Percentiles rank a stretch among this genome's conserved stretches.
These are phyloP conservation scores for Morinoia aosen DNA, from an alignment of 2,888 invertebrate genomes.

Conservation along the genomic window DNA sequence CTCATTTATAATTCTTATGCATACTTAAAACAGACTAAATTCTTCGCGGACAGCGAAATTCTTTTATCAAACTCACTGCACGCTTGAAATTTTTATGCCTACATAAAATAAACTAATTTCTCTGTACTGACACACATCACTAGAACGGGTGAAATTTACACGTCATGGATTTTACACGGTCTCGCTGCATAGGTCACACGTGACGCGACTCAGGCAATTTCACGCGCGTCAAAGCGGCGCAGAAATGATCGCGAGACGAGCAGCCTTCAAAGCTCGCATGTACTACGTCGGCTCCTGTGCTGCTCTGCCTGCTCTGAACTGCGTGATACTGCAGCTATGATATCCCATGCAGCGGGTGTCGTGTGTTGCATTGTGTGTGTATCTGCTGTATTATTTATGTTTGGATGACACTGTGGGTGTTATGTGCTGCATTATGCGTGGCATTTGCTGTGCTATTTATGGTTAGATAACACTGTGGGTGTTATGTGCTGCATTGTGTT, in stretches of 20 bases:
- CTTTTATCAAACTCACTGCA: too few species aligned
- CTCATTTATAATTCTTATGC: too few species aligned
- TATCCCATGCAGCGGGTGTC: background rate
- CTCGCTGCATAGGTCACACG: background rate
- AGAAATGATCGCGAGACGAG: background rate
- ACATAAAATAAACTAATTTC: background rate
- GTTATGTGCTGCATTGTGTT: too few species aligned
- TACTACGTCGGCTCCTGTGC: background rate
- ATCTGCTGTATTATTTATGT: too few species aligned
- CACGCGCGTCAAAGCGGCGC: background rate
- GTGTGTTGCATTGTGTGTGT: too few species aligned
- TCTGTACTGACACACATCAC: background rate
- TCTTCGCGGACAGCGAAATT: too few species aligned
- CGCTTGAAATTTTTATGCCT: background rate
- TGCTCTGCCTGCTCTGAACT: background rate
- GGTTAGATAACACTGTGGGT: too few species aligned
- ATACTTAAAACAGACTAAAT: too few species aligned
- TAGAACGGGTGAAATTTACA: background rate
- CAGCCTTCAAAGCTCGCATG: background rate
- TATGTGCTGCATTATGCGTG: too few species aligned
- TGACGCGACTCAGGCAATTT: background rate
- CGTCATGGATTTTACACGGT: background rate
- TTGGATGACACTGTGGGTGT: too few species aligned
- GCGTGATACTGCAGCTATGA: background rate
- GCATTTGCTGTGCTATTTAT: too few species aligned